phyloP scores from a whole-genome alignment of 2,113 vertebrate genomes.

The Carlito syrichta region DNA sequence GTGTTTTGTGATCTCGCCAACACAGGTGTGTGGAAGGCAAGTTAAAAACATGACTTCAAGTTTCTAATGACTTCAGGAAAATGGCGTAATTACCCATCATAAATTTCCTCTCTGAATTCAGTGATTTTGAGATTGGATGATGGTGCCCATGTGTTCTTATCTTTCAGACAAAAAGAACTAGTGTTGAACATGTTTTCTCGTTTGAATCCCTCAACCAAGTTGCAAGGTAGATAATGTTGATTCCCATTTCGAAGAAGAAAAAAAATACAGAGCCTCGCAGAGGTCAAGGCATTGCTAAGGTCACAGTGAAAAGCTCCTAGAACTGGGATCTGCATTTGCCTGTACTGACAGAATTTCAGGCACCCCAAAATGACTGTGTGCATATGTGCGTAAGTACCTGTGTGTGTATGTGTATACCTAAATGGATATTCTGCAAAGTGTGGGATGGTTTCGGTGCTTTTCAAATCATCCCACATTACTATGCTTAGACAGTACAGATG shows the following conservation, averaged over 20 bases:
- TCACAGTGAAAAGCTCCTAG: not conserved
- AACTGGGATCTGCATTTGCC: not conserved
- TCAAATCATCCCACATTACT: not conserved
- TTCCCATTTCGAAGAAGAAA: not conserved
- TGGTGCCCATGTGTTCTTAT: not conserved
- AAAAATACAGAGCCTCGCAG: not conserved
- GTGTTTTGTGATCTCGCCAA: not conserved
- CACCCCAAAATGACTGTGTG: not conserved
- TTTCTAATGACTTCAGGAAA: not conserved
- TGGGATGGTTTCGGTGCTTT: not conserved
- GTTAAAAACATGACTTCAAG: not conserved
- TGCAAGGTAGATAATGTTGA: not conserved
- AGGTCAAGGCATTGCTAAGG: not conserved
- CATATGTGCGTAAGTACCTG: accelerated
- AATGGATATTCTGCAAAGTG: not conserved
- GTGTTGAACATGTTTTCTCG: not conserved
- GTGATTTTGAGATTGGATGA: not conserved
- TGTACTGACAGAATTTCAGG: not conserved
- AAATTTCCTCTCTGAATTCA: not conserved
- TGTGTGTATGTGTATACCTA: not conserved
- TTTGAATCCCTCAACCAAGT: not conserved
- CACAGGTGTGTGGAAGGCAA: not conserved
- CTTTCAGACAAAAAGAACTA: not conserved
- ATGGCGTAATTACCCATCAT: not conserved
- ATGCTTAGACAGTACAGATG: not conserved